Evolutionary conservation across 30 jellyfish, hydroid and myxozoan species (phyloP), one percentile per base, ranked within the genome.

Genomic region (Cassiopea xamachana): DNA sequence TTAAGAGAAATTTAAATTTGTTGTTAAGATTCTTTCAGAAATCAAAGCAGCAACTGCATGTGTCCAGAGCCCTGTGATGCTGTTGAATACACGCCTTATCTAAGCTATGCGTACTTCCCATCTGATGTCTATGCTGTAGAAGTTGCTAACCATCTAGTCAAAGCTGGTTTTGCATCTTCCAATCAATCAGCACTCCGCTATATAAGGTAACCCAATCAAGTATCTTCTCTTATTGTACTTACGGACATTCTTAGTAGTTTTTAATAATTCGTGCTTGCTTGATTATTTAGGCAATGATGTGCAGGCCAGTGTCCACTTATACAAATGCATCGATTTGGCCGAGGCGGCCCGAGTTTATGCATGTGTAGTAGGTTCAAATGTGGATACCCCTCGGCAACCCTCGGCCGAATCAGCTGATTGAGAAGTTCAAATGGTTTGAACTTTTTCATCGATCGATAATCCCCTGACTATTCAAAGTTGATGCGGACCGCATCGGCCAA

Each of bases 11-110:
- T 55, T 55, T 55, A 6, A 4, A 19, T 43, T 18, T 71, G 47
- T 18, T 71, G 51, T 50, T 8, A 39, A 83, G 92, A 45, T 39
- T n/a, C 73, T 0, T 84, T 69, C 85, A 70, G 92, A 70, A 84
- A 70, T 77, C 46, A 69, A 61, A 64, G 85, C 8, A 84, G 73
- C 19, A 47, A 71, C 78, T 84, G 92, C 75, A 16, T 84, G 46
- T 92, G 98, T 1, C 98, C 96, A 39, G 98, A 90, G 46, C 98
- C 97, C 7, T 94, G 98, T 51, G 97, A 94, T 61, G 84, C 88
- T 17, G 89, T 83, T 39, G 91, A 88, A 69, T 94, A 94, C 91
- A 90, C 84, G 70, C 93, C 94, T 55, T 88, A 69, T 48, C 88
- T 94, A 73, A 90, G 97, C 76, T 94, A 94, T 84, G 96, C 98